Evolutionary conservation across 2,888 invertebrate species (phyloP).

Genomic region (Phalera bucephala): DNA sequence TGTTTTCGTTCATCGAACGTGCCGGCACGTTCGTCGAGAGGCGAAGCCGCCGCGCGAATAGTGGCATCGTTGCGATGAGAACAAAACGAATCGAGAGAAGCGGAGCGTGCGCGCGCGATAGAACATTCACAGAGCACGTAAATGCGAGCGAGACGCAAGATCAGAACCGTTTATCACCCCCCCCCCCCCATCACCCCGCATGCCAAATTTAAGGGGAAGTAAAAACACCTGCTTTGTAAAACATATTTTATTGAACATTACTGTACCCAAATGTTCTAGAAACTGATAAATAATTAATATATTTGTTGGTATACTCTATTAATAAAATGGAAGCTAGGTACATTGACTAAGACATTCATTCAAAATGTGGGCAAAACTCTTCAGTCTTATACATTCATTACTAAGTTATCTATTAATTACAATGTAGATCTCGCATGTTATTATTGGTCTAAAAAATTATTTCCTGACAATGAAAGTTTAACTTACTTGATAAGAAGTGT

Average conservation of each 20-base stretch:
- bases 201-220: constrained; percentile 56
- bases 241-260: constrained; percentile 35
- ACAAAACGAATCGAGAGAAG: constrained; percentile 53
- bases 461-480: too few relatives aligned
- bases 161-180: constrained; percentile 53
- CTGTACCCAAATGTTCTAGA: constrained; percentile 19
- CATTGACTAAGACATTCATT: constrained; percentile 1
- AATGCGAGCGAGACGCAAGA: constrained; percentile 38
- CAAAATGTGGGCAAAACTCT: constrained; percentile 1
- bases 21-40: constrained; percentile 45
- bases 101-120: constrained; percentile 55
- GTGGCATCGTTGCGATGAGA: constrained; percentile 34
- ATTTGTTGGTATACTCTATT: constrained; percentile 17
- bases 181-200: constrained; percentile 45
- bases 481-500: too few relatives aligned
- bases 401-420: too few relatives aligned
- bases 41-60: constrained; percentile 65
- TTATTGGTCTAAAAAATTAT: too few relatives aligned
- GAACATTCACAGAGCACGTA: constrained; percentile 26
- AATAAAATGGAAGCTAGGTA: constrained; percentile 10
- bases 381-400: constrained; percentile 22
- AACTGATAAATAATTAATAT: constrained; percentile 5
- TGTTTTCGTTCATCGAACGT: constrained; percentile 47
- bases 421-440: too few relatives aligned
- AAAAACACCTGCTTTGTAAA: constrained; percentile 50